A percentile compares a stretch with the other conserved stretches of the same genome.
Conservation (phyloP, 2,888 invertebrate genomes). For the Phaedon cochleariae region DNA sequence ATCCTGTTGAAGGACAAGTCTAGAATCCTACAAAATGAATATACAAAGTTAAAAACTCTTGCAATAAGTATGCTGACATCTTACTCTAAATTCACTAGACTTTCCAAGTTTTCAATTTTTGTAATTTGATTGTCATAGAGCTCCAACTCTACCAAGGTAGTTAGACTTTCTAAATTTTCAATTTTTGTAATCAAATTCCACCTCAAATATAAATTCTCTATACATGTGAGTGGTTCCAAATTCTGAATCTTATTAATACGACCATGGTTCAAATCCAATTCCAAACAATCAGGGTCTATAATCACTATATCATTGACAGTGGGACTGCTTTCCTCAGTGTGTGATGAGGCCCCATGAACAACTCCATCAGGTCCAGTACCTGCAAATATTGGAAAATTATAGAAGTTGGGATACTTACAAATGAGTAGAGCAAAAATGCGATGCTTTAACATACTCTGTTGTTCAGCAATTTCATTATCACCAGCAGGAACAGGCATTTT, state of each 20-base stretch:
- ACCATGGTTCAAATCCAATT: constrained; percentile 91
- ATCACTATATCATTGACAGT: constrained; percentile 69
- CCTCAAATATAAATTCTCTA: constrained; percentile 85
- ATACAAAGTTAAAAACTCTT: no score
- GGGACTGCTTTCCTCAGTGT: constrained; percentile 19
- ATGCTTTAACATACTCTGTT: neutral
- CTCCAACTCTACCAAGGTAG: constrained; percentile 86
- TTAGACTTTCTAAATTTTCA: constrained; percentile 82
- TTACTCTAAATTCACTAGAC: constrained; percentile 89
- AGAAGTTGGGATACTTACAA: no score
- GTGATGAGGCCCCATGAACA: neutral
- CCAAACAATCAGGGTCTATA: constrained; percentile 72
- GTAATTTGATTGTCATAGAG: constrained; percentile 97
- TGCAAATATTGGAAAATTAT: no score
- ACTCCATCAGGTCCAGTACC: neutral
- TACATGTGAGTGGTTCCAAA: constrained; percentile 77
- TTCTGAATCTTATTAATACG: constrained; percentile 86
- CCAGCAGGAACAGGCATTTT: neutral
- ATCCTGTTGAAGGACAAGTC: constrained; percentile 97
- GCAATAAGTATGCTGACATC: no score
- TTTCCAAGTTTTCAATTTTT: constrained; percentile 88
- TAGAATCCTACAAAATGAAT: constrained; percentile 72
- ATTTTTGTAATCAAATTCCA: constrained; percentile 97
- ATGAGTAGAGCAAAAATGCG: no score
- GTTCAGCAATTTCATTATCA: neutral